phyloP scores from a whole-genome alignment of 2,113 vertebrate species.

The Sterrhoptilus dennistouni region DNA sequence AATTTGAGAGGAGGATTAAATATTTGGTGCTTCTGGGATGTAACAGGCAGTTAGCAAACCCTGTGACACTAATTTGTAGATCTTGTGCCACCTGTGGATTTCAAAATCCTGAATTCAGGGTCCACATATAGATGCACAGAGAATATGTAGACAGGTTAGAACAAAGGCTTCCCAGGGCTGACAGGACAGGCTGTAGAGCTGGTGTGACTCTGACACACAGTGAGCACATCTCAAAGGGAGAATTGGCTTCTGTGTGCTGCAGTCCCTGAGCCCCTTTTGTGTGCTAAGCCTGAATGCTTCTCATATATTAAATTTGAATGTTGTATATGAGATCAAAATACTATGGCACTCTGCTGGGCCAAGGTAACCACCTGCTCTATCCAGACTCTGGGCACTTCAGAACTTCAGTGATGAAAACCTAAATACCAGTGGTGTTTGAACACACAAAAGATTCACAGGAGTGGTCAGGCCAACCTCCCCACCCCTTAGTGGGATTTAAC shows the following conservation, averaged over 20 bases:
- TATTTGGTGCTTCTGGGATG: neutral
- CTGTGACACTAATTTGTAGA: neutral
- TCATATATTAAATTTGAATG: neutral
- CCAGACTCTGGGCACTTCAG: neutral
- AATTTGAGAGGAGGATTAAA: neutral
- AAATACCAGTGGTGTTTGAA: neutral
- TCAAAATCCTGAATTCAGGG: neutral
- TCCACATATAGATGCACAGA: neutral
- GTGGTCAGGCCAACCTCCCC: neutral
- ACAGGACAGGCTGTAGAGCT: neutral
- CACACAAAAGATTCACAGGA: neutral
- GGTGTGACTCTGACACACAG: neutral
- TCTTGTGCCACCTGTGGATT: neutral
- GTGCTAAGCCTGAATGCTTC: neutral
- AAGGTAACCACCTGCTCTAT: neutral
- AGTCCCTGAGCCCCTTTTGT: neutral
- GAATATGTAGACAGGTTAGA: neutral
- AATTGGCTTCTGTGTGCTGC: neutral
- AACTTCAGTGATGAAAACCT: neutral
- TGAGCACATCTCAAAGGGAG: accelerated
- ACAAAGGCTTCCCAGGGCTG: neutral
- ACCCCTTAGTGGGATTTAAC: neutral
- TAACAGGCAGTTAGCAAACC: neutral
- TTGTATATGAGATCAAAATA: neutral
- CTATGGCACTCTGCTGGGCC: neutral